These are phyloP conservation scores for Cheirogaleus medius DNA, from an alignment of 2,113 vertebrate species.

Conservation along the genomic window DNA sequence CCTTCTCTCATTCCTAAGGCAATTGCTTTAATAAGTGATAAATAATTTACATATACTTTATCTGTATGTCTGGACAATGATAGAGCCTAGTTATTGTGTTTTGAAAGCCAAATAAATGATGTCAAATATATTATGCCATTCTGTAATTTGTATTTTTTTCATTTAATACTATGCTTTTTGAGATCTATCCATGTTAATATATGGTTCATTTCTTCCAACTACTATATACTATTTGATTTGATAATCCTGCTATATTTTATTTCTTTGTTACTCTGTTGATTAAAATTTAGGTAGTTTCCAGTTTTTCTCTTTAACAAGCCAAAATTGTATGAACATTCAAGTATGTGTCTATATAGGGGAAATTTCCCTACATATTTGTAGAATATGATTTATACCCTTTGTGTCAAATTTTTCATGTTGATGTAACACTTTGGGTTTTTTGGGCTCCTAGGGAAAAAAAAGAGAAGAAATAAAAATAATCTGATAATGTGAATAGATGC, in stretches of 20 bases:
- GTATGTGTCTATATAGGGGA: not conserved
- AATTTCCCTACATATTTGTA: not conserved
- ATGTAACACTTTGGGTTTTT: not conserved
- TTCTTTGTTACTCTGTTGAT: not conserved
- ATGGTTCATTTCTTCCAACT: not conserved
- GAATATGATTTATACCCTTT: not conserved
- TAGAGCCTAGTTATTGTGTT: not conserved
- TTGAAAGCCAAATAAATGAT: not conserved
- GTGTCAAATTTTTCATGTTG: not conserved
- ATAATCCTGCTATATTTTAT: not conserved
- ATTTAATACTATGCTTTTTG: not conserved
- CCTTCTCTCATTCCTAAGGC: not conserved
- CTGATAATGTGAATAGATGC: not conserved
- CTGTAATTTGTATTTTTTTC: not conserved
- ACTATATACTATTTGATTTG: not conserved
- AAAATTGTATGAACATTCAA: not conserved
- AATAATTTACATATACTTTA: not conserved
- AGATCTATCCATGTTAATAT: not conserved
- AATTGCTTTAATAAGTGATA: constrained; percentile 16
- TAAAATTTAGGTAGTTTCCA: not conserved
- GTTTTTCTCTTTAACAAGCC: not conserved
- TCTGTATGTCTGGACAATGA: not conserved
- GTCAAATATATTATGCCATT: not conserved
- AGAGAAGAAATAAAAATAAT: not conserved
- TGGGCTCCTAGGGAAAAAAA: not conserved